Conservation (phyloP, 2,797 vertebrate species). For the Taenioides sp. region DNA sequence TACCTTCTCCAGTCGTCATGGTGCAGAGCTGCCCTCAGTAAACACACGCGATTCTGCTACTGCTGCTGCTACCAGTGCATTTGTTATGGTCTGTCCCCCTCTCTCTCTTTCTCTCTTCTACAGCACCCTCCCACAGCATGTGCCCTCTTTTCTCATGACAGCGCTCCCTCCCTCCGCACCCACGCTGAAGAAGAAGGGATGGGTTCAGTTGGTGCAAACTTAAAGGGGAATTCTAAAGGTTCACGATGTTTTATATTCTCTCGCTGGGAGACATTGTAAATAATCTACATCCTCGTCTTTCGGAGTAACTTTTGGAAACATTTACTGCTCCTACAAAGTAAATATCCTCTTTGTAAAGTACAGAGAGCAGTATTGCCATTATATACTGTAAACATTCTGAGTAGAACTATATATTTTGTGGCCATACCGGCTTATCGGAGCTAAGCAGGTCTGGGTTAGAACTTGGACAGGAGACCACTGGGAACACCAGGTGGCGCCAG, state of each 20-base stretch:
- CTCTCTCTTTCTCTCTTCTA: conserved; percentile 12
- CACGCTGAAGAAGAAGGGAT: neutral
- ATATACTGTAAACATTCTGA: too few species aligned
- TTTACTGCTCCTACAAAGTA: neutral
- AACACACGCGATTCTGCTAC: conserved; percentile 1
- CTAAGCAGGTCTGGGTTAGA: too few species aligned
- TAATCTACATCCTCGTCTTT: neutral
- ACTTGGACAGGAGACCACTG: too few species aligned
- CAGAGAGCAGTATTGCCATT: too few species aligned
- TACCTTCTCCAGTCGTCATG: conserved; percentile 90
- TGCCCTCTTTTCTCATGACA: conserved; percentile 39
- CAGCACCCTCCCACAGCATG: conserved; percentile 52
- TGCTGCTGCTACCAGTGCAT: conserved; percentile 43
- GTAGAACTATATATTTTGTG: too few species aligned
- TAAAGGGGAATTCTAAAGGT: neutral
- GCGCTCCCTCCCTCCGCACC: conserved; percentile 1
- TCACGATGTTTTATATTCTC: neutral
- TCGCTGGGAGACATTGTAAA: too few species aligned
- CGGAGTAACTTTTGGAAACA: neutral
- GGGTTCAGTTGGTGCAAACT: neutral
- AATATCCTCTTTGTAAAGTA: neutral
- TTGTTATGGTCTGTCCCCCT: conserved; percentile 36
- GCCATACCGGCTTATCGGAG: too few species aligned
- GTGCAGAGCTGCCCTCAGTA: conserved; percentile 45
- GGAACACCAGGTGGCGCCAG: too few species aligned